Base-by-base conservation (phyloP, 2,797 vertebrate genomes). In the Coranthus polyacanthus region DNA sequence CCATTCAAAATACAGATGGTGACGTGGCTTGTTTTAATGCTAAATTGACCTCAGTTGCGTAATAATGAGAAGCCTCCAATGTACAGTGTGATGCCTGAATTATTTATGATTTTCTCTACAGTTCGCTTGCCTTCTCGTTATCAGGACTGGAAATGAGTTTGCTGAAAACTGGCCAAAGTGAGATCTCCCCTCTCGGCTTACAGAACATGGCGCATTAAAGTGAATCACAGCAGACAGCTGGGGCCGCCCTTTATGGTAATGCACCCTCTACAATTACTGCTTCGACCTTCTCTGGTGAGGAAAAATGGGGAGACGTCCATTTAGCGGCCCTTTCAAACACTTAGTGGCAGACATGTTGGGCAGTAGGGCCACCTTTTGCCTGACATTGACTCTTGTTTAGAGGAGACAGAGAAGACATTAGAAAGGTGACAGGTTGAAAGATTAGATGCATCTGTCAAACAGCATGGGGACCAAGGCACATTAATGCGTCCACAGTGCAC, bases 231-330 rank as follows among this genome's bases (percentile, higher is more conserved):
- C 64, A 78, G 95, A 94, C 94, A 95, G 91, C 83, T 86, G 78
- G 86, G 86, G 79, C 90, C 92, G 88, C 90, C 91, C 89, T 94
- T 94, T 94, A 95, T 95, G 92, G 90, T 93, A 95, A 96, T 94
- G 84, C 88, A 86, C 83, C 89, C 89, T 72, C 43, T 76, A 93
- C 92, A 88, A 93, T 95, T 95, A 93, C 94, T 90, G 93, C 90
- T 91, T 83, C 93, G 94, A 96, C 94, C 95, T 94, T 94, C 86
- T 79, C 86, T 63, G 81, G 86, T 81, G 84, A 91, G 93, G 92
- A 88, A 92, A 89, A 75, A 89, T 79, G 68, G 85, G 87, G 84
- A 90, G 90, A 81, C 55, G 77, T 92, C 78, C 87, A 86, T 89
- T 93, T 88, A 89, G 83, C 53, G 2, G 53, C 85, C 90, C 66